Evolutionary conservation across 1,140 invertebrate genomes (phyloP).

Genomic region (Drosophila burlai): DNA sequence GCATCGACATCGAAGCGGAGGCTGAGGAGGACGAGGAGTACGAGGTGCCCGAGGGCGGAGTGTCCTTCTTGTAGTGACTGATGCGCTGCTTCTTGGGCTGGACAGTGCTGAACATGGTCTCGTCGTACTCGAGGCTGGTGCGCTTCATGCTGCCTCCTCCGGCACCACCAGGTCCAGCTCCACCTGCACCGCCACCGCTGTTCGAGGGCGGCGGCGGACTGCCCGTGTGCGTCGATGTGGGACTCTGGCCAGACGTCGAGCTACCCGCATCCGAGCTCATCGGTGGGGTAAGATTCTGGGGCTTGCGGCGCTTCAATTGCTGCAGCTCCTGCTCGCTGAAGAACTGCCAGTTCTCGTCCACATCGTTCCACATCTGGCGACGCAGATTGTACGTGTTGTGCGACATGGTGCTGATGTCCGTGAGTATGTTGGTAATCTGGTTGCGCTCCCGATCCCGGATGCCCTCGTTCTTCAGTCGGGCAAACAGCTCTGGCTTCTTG

Average conservation of each 20-base stretch:
- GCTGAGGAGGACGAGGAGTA: constrained; percentile 16
- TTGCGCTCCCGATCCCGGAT: constrained; percentile 93
- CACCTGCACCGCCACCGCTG: constrained; percentile 81
- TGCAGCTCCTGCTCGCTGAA: constrained; percentile 95
- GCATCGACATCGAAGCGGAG: constrained; percentile 9
- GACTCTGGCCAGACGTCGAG: constrained; percentile 88
- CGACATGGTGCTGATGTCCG: constrained; percentile 90
- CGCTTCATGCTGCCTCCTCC: constrained; percentile 86
- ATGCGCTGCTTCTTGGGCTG: constrained; percentile 92
- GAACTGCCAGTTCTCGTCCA: constrained; percentile 97
- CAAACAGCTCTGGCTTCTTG: constrained; percentile 95
- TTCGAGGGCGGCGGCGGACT: constrained; percentile 87
- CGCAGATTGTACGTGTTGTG: constrained; percentile 95
- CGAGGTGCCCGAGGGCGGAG: constrained; percentile 41
- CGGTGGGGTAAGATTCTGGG: constrained; percentile 94
- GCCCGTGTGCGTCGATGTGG: constrained; percentile 89
- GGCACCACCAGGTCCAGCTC: constrained; percentile 84
- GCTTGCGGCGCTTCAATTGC: constrained; percentile 94
- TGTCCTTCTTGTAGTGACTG: constrained; percentile 90
- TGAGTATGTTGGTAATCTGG: constrained; percentile 90
- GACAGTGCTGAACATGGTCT: constrained; percentile 86
- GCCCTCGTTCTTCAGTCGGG: constrained; percentile 93
- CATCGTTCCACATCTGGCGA: constrained; percentile 95
- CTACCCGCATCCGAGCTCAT: constrained; percentile 91
- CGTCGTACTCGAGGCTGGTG: constrained; percentile 86